phyloP scores from a whole-genome alignment of 2,113 vertebrate species.

The Tympanuchus pallidicinctus region DNA sequence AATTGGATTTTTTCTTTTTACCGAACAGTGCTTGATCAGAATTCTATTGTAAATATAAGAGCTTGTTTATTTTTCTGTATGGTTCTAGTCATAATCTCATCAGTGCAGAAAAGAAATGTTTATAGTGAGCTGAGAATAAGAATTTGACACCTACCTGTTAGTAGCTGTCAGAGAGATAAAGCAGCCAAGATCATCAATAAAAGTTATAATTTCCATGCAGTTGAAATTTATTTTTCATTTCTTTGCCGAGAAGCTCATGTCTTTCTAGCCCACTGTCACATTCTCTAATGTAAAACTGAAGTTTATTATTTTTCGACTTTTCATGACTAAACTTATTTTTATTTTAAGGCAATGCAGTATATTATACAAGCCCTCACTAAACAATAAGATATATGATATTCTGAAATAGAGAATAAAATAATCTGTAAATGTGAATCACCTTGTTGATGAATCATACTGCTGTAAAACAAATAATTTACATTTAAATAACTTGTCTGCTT shows the following conservation, averaged over 20 bases:
- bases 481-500: slow-evolving; percentile 78
- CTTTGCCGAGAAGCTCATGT: background rate
- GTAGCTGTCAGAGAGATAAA: background rate
- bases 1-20: background rate
- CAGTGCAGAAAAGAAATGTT: background rate
- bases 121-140: background rate
- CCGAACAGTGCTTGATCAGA: background rate
- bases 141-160: background rate
- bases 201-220: background rate
- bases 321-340: slow-evolving; percentile 8
- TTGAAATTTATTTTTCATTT: background rate
- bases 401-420: slow-evolving; percentile 59
- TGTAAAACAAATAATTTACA: slow-evolving; percentile 82
- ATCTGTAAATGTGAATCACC: slow-evolving; percentile 59
- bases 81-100: background rate
- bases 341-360: slow-evolving; percentile 9
- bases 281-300: background rate
- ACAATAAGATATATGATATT: slow-evolving; percentile 19
- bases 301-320: background rate
- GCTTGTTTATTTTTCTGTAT: background rate
- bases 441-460: slow-evolving; percentile 61
- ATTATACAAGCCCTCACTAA: slow-evolving; percentile 49
- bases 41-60: background rate
- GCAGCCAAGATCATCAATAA: background rate
- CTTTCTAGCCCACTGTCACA: background rate